Base-by-base conservation (phyloP, 2,888 invertebrate genomes). In the Lutraria lutraria region DNA sequence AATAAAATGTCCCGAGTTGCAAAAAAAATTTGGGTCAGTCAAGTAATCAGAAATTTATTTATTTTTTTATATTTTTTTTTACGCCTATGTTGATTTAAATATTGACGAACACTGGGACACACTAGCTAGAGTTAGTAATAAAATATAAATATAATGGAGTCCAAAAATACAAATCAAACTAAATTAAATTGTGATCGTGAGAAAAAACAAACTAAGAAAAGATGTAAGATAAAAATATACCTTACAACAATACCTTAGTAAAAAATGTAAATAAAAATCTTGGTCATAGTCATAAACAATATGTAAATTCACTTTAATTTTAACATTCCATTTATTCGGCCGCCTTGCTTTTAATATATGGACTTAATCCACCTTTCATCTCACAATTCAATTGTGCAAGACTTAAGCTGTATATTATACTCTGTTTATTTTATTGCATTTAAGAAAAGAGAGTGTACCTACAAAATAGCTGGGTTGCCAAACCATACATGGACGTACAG, bases 381-480 rank as follows among this genome's bases (percentile, higher is more conserved):
- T 25, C 16, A 0, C 16, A 31, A n/a, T 31, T 76, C 34, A 0
- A 31, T 76, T 76, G 76, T 76, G 76, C 16, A 34, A 76, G 29
- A 76, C 31, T 34, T 76, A 29, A 72, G 25, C 72, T n/a, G 16
- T 72, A 76, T 76, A 34, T 76, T 34, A 76, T 76, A 34, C 34
- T 25, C 76, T 31, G 76, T 76, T 29, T 31, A 72, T 31, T 72
- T 72, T 72, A 72, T 72, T 31, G 72, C 72, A 29, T 29, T 72
- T 16, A 76, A 31, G 76, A 76, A 31, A 31, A 13, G 15, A 19
- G 34, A 34, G 34, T 4, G 16, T 16, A 25, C 31, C 76, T 16
- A 34, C 31, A 34, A 76, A 76, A 76, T 76, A 76, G 34, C 25
- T 76, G 16, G 34, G 76, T 76, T 34, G 76, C 34, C 76, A 76